phyloP scores from a whole-genome alignment of 1,140 invertebrate genomes.

The Cotesia vestalis region DNA sequence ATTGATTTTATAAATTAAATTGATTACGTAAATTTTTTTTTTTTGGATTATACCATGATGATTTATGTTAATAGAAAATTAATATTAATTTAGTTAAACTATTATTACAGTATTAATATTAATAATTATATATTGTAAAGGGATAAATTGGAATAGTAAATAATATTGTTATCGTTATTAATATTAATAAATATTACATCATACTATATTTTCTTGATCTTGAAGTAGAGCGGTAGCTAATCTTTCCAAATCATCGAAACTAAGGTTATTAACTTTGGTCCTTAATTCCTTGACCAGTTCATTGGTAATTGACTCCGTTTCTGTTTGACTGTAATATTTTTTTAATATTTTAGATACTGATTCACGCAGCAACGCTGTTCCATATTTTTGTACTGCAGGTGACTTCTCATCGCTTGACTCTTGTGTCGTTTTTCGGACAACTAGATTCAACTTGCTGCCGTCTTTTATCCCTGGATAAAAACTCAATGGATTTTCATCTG shows the following conservation, averaged over 20 bases:
- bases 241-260: constrained; percentile 63
- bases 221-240: constrained; percentile 62
- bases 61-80: constrained; percentile 1
- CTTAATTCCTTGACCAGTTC: constrained; percentile 60
- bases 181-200: constrained; percentile 36
- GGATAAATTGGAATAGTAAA: constrained; percentile 5
- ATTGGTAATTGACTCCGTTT: constrained; percentile 60
- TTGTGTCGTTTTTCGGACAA: constrained; percentile 54
- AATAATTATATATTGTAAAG: too few relatives aligned
- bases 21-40: constrained; percentile 30
- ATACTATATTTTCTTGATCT: constrained; percentile 60
- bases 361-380: constrained; percentile 51
- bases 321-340: constrained; percentile 58
- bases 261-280: constrained; percentile 60
- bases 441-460: constrained; percentile 58
- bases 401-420: constrained; percentile 44
- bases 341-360: constrained; percentile 59
- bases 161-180: constrained; percentile 34
- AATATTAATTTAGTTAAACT: constrained; percentile 19
- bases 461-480: constrained; percentile 64
- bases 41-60: not conserved
- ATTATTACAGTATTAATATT: constrained; percentile 30
- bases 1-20: constrained; percentile 16
- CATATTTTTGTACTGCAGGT: constrained; percentile 41
- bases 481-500: constrained; percentile 60